Evolutionary conservation across 2,797 vertebrate species (phyloP), one percentile per base, ranked within the genome.

Genomic region (Buceros bicornis): DNA sequence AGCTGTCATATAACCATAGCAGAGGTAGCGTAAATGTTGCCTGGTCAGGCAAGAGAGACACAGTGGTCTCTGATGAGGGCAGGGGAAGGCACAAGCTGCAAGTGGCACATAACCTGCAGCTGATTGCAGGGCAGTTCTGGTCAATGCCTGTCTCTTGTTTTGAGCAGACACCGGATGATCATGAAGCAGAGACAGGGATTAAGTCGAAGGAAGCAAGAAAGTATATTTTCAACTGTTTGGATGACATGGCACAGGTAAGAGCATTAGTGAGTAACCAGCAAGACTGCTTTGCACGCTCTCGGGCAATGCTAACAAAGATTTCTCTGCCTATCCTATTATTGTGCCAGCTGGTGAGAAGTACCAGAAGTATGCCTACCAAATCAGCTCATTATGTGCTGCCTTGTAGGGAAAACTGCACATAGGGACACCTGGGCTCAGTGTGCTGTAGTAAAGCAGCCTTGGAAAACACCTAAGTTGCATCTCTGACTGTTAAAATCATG

Each of bases 171-270:
- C 99, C 98, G 43, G 99, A 99, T 97, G 99, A 99, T 98, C 99
- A 99, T 60, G 99, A 99, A 98, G 98, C 99, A 91, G 99, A 99
- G 97, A 99, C 99, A 0, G 99, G 99, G 96, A 99, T 99, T 98
- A 99, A 99, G 97, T 99, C 99, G 54, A 99, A 99, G 98, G 99
- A 99, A 98, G 99, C 99, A 83, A 98, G 99, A 96, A 99, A 99
- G 98, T 99, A 99, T 97, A 99, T 99, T 98, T 99, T 99, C 98
- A 99, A 99, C 98, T 99, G 99, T 97, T 97, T 99, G 98, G 99
- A 99, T 97, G 99, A 99, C 77, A 99, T 99, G 99, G 99, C 99
- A 69, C 99, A 99, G 99, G 99, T 99, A 99, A 96, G 98, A 97
- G 84, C 91, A 42, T 64, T 87, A 56, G 29, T 92, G 97, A 96